Percentiles rank a stretch among this genome's conserved stretches.
phyloP scores from a whole-genome alignment of 2,888 invertebrate species.

The Fragum sueziense region DNA sequence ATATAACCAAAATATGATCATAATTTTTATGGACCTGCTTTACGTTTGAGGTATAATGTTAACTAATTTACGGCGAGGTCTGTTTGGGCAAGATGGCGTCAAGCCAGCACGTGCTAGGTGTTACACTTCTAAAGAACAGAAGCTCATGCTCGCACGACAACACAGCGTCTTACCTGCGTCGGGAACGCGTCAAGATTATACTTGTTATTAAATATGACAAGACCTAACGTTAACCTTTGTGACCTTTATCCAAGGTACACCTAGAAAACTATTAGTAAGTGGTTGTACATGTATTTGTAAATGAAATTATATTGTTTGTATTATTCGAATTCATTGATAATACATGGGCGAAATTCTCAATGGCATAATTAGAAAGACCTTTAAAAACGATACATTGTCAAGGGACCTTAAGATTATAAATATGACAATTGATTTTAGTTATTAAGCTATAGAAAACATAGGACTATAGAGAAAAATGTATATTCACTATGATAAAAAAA shows the following conservation, averaged over 20 bases:
- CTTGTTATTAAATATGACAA: constrained; percentile 42
- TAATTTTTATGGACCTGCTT: constrained; percentile 1
- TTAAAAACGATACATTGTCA: no score
- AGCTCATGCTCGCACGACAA: neutral
- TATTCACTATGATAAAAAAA: no score
- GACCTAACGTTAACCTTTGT: neutral
- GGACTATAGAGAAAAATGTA: no score
- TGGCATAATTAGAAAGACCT: no score
- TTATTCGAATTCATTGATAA: no score
- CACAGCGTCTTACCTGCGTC: constrained; percentile 2
- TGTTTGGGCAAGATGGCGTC: constrained; percentile 18
- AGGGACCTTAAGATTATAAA: no score
- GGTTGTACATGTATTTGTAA: no score
- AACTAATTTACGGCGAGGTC: constrained; percentile 9
- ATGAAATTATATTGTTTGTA: no score
- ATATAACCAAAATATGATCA: constrained; percentile 5
- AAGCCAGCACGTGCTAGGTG: constrained; percentile 15
- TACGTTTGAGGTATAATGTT: constrained; percentile 9
- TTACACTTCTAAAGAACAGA: constrained; percentile 9
- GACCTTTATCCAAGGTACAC: neutral
- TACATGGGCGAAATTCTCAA: no score
- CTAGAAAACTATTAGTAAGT: no score
- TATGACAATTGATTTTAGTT: no score
- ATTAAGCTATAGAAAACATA: no score
- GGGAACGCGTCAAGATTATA: constrained; percentile 14